A percentile compares a stretch with the other conserved stretches of the same genome.
phyloP scores from a whole-genome alignment of 2,113 vertebrate species.

The Lanius ludovicianus region DNA sequence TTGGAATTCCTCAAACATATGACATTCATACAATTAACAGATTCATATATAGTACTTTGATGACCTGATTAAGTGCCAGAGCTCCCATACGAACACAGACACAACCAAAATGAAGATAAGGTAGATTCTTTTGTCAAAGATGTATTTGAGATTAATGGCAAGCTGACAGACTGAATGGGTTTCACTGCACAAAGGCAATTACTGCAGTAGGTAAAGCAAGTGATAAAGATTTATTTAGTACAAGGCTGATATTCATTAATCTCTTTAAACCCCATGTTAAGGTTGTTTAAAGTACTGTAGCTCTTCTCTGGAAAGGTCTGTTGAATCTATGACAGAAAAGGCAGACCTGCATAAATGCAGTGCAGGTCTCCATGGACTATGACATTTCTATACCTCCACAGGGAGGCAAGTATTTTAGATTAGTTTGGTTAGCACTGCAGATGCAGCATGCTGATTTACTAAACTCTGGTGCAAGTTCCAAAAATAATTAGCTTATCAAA shows the following conservation, averaged over 20 bases:
- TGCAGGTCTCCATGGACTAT: slow-evolving; percentile 65
- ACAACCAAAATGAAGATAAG: background rate
- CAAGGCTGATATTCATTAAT: slow-evolving; percentile 69
- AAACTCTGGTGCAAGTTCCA: slow-evolving; percentile 67
- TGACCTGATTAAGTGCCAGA: slow-evolving; percentile 16
- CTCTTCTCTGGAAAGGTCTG: slow-evolving; percentile 67
- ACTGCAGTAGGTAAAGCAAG: slow-evolving; percentile 43
- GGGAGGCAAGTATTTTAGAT: slow-evolving; percentile 73
- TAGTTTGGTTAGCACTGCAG: slow-evolving; percentile 76
- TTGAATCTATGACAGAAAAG: slow-evolving; percentile 68
- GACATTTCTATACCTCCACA: slow-evolving; percentile 73
- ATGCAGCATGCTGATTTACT: slow-evolving; percentile 73
- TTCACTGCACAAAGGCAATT: slow-evolving; percentile 40
- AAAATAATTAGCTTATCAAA: slow-evolving; percentile 76
- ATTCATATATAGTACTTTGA: background rate
- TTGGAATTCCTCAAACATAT: background rate
- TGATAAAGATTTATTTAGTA: slow-evolving; percentile 64
- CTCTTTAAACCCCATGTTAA: slow-evolving; percentile 60
- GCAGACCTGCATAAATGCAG: slow-evolving; percentile 71
- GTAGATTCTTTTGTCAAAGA: slow-evolving; percentile 51
- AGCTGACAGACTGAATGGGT: slow-evolving; percentile 22
- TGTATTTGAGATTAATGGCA: slow-evolving; percentile 48
- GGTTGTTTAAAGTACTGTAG: slow-evolving; percentile 69
- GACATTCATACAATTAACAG: background rate
- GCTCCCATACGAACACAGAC: background rate